phyloP scores from a whole-genome alignment of 2,888 invertebrate genomes.

The Caenorhabditis plicata region DNA sequence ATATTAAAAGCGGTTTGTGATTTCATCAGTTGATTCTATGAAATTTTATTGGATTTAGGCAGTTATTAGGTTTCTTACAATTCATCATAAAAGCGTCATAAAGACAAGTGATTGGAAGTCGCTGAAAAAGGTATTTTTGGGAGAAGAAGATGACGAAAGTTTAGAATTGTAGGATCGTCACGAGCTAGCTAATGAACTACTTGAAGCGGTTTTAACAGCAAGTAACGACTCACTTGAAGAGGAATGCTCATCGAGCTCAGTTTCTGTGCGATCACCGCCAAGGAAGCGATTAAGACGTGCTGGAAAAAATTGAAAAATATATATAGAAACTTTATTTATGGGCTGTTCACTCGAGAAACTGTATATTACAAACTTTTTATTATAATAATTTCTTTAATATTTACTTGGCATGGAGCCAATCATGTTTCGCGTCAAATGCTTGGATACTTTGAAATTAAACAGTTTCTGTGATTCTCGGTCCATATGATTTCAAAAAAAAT shows the following conservation, averaged over 20 bases:
- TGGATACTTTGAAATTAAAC: too few relatives aligned
- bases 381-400: not conserved
- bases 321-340: too few relatives aligned
- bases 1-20: constrained; percentile 34
- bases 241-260: constrained; percentile 2
- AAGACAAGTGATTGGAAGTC: constrained; percentile 52
- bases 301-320: not conserved
- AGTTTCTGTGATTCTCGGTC: too few relatives aligned
- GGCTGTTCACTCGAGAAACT: not conserved
- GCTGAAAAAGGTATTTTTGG: constrained; percentile 39
- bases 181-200: constrained; percentile 54
- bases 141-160: not conserved
- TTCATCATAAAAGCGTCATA: constrained; percentile 50
- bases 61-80: constrained; percentile 45
- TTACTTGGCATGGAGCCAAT: too few relatives aligned
- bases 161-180: constrained; percentile 26
- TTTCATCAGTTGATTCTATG: not conserved
- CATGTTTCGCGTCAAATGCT: too few relatives aligned
- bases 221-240: constrained; percentile 27
- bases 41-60: constrained; percentile 18
- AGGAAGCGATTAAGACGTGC: constrained; percentile 29
- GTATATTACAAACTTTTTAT: not conserved
- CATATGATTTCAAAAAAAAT: too few relatives aligned
- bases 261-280: constrained; percentile 15
- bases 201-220: constrained; percentile 51